A percentile compares a stretch with the other conserved stretches of the same genome.
These are phyloP conservation scores for Gymnogyps californianus DNA, from an alignment of 2,113 vertebrate genomes.

Conservation along the genomic window DNA sequence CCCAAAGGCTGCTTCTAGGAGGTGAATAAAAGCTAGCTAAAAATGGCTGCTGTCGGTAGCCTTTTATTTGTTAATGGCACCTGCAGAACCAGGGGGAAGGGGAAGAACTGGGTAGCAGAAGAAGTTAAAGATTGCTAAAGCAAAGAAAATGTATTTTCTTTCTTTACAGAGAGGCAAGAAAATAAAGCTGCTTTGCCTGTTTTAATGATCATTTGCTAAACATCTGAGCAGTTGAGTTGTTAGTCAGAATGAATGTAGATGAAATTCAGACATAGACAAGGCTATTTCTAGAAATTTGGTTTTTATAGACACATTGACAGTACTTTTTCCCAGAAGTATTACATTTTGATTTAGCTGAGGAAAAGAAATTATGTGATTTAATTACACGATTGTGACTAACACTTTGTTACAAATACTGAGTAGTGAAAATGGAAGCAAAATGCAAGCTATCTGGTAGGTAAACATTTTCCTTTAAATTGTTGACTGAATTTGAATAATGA, in stretches of 20 bases:
- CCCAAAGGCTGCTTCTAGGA: background rate
- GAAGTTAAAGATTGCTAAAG: background rate
- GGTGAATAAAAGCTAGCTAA: background rate
- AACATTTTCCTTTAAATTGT: slow-evolving; percentile 37
- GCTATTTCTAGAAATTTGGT: background rate
- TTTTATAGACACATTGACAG: background rate
- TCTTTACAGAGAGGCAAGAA: background rate
- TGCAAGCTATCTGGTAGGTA: slow-evolving; percentile 5
- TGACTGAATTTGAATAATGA: slow-evolving; percentile 41
- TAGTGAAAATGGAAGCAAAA: slow-evolving; percentile 14
- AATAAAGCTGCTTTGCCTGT: background rate
- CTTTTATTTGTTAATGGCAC: background rate
- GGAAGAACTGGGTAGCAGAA: background rate
- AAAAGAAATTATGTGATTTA: background rate
- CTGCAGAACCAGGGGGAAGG: background rate
- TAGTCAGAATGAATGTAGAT: background rate
- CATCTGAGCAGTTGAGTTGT: background rate
- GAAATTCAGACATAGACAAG: background rate
- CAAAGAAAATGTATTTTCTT: background rate
- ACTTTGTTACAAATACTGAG: background rate
- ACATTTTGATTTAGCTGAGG: background rate
- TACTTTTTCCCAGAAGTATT: background rate
- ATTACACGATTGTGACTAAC: background rate
- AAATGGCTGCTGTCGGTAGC: background rate
- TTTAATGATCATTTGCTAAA: background rate